A percentile compares a stretch with the other conserved stretches of the same genome.
These are phyloP conservation scores for Junonia oenone DNA, from an alignment of 2,888 invertebrate species.

Conservation along the genomic window DNA sequence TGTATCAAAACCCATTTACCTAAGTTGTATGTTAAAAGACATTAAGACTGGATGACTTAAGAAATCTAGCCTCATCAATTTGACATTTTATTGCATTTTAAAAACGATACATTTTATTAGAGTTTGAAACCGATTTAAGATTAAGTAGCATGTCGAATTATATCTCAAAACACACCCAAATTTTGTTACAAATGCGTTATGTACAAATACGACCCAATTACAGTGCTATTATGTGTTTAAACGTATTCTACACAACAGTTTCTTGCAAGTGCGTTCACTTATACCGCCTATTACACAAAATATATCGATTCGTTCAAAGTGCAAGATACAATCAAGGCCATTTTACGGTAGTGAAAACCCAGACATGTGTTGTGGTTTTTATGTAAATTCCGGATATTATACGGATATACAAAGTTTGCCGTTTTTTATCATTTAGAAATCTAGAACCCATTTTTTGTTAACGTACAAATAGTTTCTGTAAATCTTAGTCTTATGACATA, in stretches of 20 bases:
- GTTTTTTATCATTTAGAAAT: not conserved
- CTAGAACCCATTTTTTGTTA: not conserved
- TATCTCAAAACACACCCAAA: not conserved
- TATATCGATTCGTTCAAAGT: not conserved
- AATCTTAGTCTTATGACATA: too few species aligned
- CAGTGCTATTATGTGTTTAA: not conserved
- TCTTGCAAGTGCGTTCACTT: not conserved
- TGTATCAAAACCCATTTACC: too few species aligned
- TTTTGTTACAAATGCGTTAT: not conserved
- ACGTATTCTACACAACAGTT: not conserved
- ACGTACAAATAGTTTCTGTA: too few species aligned
- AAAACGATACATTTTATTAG: too few species aligned
- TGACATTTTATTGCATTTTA: too few species aligned
- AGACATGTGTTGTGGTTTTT: not conserved
- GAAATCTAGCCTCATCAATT: too few species aligned
- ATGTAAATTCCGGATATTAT: not conserved
- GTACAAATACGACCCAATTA: not conserved
- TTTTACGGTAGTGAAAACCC: not conserved
- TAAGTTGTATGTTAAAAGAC: too few species aligned
- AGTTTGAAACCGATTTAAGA: too few species aligned
- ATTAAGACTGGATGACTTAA: too few species aligned
- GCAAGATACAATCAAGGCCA: not conserved
- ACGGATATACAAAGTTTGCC: not conserved
- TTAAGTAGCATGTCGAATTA: too few species aligned
- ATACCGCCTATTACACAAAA: not conserved